Evolutionary conservation across 2,113 vertebrate species (phyloP), one percentile per base, ranked within the genome.

Genomic region (Alethe diademata): DNA sequence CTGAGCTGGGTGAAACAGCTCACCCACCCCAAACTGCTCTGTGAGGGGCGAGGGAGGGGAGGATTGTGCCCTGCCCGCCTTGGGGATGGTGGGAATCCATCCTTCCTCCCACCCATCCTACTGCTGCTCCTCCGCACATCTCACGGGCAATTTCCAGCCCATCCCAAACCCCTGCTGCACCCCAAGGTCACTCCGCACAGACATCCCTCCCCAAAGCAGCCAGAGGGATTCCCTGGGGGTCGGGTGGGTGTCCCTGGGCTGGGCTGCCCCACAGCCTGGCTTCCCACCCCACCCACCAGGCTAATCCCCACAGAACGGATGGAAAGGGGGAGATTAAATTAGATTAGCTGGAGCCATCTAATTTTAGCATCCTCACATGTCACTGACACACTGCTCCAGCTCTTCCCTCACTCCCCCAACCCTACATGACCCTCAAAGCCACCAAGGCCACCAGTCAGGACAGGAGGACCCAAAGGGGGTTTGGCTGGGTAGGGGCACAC

Each of bases 181-280:
- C 45, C 83, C 47, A 6, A 12, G 48, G 31, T 6, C 42, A 14
- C 6, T 18, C 26, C 5, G 1, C 28, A 65, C 35, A 26, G 29
- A 56, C 43, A 19, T 3, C 31, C 3, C 29, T 64, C 35, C 78
- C 78, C 26, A 47, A 8, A 80, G 25, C 0, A 1, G 35, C 17
- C 4, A 0, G 33, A 51, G 33, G 50, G 22, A 5, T 12, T 57
- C 18, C 25, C 36, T 0, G 0, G 0, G 11, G 29, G 33, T 23
- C 7, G 4, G 29, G 8, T 2, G 51, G 25, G 15, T 42, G 54
- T 14, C 33, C 42, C 25, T 2, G 2, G 31, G 22, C 48, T 31
- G 69, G 70, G 56, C 47, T 29, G 9, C 42, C 71, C 36, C 33
- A 10, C 33, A 31, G 73, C 40, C 40, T 11, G 4, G 28, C 50